Base-by-base conservation (phyloP, 2,113 vertebrate species). In the Dromas ardeola region DNA sequence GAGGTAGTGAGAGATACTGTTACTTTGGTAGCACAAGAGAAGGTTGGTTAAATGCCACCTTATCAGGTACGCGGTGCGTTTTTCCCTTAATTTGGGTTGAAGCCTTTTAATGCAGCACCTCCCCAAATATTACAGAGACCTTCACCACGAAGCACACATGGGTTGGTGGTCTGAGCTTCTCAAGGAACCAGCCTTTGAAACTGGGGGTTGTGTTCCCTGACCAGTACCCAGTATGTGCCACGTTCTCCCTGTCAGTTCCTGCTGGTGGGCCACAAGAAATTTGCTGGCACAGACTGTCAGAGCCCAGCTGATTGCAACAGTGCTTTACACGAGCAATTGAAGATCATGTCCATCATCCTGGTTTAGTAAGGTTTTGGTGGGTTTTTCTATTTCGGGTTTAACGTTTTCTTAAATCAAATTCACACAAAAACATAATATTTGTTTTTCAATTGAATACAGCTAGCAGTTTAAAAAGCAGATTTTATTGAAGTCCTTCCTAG, bases 401-500 rank as follows among this genome's bases (percentile, higher is more conserved):
- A 27, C 30, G 3, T 29, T 87, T 90, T 91, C 43, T 96, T 62
- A 70, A 53, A 59, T 67, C 32, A 84, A 47, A 73, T 70, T 53
- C 20, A 40, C 20, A 17, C 29, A 63, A 47, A 86, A 50, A 1
- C 1, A 0, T 58, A 72, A 5, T 74, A 40, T n/a, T 89, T 89
- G 10, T 43, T 81, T 86, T 91, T 83, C 15, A 91, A 61, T 45
- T 58, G 52, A 73, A 38, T 73, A 45, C 67, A 96, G 36, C 38
- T 40, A 59, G 63, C 76, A 86, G 45, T 88, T 94, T 21, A 38
- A 90, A 91, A 97, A 94, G 50, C 63, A 92, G 47, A 45, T 91
- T 59, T 74, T 40, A 93, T 74, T 67, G 43, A 81, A 94, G 55
- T 79, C 23, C 56, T 74, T 83, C 15, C 14, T 90, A 69, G 49